phyloP scores from a whole-genome alignment of 2,113 vertebrate species.

The Rhynchomys soricoides region DNA sequence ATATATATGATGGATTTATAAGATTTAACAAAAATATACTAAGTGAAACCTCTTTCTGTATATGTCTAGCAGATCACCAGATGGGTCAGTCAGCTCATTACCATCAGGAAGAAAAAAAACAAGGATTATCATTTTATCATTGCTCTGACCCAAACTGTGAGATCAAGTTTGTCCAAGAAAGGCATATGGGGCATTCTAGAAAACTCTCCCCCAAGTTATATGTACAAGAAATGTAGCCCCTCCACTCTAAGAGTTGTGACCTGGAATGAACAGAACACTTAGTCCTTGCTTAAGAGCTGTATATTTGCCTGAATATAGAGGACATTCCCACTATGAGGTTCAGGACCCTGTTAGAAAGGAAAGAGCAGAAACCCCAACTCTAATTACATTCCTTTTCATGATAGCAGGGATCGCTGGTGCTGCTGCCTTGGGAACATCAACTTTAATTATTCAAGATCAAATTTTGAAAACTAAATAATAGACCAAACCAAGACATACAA shows the following conservation, averaged over 20 bases:
- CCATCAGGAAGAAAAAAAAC: neutral
- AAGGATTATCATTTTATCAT: neutral
- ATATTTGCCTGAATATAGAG: neutral
- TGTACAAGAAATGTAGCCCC: neutral
- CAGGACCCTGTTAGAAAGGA: neutral
- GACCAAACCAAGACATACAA: neutral
- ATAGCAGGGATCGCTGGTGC: neutral
- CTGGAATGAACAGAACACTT: neutral
- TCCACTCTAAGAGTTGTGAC: neutral
- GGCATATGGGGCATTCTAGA: neutral
- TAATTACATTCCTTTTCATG: neutral
- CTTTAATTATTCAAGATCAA: neutral
- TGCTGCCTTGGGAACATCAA: neutral
- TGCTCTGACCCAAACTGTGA: neutral
- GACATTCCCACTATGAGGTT: neutral
- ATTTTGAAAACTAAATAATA: neutral
- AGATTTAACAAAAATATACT: neutral
- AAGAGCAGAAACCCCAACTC: neutral
- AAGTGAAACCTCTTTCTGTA: neutral
- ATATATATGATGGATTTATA: too few species aligned
- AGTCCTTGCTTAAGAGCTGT: neutral
- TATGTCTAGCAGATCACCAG: neutral
- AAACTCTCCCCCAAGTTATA: neutral
- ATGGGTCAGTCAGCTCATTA: neutral
- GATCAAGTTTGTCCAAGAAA: neutral